phyloP scores from a whole-genome alignment of 2,797 vertebrate genomes.

The Arctocebus calabarensis region DNA sequence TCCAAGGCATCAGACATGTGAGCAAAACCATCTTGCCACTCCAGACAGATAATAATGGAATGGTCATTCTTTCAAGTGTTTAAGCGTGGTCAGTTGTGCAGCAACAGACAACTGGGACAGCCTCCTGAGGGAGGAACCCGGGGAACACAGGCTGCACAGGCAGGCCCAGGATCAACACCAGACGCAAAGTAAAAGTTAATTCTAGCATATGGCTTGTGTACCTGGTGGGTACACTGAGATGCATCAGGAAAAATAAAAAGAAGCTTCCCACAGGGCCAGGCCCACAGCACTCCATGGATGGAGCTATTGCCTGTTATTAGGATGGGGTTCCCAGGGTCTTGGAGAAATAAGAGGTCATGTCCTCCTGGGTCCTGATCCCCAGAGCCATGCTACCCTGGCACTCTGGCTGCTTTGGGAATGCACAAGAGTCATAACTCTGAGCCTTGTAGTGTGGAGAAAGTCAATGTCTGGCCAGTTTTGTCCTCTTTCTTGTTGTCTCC shows the following conservation, averaged over 20 bases:
- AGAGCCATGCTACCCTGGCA: neutral
- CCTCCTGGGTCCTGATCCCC: neutral
- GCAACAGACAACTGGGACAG: neutral
- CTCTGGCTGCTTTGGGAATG: neutral
- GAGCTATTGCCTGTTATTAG: neutral
- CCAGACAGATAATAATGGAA: no score
- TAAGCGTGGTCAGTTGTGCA: neutral
- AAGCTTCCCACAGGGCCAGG: neutral
- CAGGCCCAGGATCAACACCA: neutral
- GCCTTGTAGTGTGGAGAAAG: neutral
- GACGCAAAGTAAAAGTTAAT: neutral
- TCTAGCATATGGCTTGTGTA: neutral
- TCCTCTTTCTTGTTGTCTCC: neutral
- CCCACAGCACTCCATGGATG: fast-evolving
- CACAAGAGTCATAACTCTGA: neutral
- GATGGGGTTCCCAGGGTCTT: neutral
- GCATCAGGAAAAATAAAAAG: neutral
- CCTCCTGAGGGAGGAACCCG: fast-evolving
- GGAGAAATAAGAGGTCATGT: neutral
- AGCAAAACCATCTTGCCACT: neutral
- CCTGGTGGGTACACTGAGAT: neutral
- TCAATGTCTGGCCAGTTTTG: neutral
- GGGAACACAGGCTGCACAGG: neutral
- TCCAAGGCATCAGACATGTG: neutral
- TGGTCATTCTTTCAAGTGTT: neutral